These are phyloP conservation scores for Diacarnus erythraeanus DNA, from an alignment of 37 sponge, comb jelly and placozoan genomes.

Conservation along the genomic window DNA sequence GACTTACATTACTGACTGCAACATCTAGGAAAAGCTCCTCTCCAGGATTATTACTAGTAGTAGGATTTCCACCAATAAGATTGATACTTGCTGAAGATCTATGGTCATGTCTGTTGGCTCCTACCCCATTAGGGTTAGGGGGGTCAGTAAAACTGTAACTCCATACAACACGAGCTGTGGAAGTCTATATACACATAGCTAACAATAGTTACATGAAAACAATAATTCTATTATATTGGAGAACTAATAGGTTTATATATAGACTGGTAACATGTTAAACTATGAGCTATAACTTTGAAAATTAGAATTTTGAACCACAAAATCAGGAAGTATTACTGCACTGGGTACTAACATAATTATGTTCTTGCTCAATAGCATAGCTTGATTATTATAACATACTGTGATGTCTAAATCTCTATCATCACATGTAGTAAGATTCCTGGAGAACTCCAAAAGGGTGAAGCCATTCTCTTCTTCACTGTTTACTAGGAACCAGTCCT, in stretches of 20 bases:
- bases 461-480: conserved; percentile 64
- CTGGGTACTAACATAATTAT: too few species aligned
- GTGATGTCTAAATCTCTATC: conserved; percentile 11
- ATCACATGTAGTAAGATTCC: conserved; percentile 57
- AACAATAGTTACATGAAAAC: too few species aligned
- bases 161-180: conserved; percentile 11
- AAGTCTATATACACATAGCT: neutral
- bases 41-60: neutral
- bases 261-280: too few species aligned
- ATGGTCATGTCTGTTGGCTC: neutral
- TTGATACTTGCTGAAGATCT: neutral
- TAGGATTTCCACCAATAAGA: neutral
- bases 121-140: neutral
- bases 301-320: too few species aligned
- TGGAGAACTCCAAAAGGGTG: conserved; percentile 61
- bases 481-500: conserved; percentile 40
- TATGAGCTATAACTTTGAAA: too few species aligned
- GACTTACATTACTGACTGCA: conserved; percentile 2
- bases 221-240: too few species aligned
- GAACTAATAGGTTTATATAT: too few species aligned
- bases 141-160: conserved; percentile 1
- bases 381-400: too few species aligned
- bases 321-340: too few species aligned
- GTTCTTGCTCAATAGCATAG: too few species aligned
- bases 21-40: neutral